Evolutionary conservation across 2,797 vertebrate genomes (phyloP), one percentile per base, ranked within the genome.

Genomic region (Delichon dasypus): DNA sequence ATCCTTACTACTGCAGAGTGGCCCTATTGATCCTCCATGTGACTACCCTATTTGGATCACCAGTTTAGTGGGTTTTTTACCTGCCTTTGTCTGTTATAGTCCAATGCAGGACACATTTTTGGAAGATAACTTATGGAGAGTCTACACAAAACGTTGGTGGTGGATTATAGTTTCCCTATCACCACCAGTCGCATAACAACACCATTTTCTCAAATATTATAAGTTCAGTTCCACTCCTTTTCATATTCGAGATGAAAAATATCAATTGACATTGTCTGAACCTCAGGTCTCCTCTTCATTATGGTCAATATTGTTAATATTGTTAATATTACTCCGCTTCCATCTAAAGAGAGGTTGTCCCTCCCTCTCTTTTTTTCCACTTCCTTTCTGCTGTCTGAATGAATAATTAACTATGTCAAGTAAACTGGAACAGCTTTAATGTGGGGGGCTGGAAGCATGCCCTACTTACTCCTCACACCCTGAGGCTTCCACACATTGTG

Each of bases 41-140:
- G 50, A 20, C 17, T 47, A 2, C 7, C 47, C 26, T 57, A 10
- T 58, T 70, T 26, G 10, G n/a, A 54, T 7, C n/a, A 62, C 18
- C 5, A 34, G 2, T 51, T 58, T n/a, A 58, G 19, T 0, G 0
- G 0, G 11, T 36, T 64, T 74, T 79, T 81, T 34, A 29, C 22
- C 16, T 51, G 11, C 14, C 6, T 80, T 68, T 80, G 6, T 19
- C 42, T 61, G 53, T 60, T 61, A 18, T 5, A 29, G 9, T 50
- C 23, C 13, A 18, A 40, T 13, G 17, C 23, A 80, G 45, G 36
- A 74, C 32, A 65, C 4, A 25, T 75, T 84, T 23, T 50, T 54
- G 64, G 55, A 57, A 74, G 32, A 25, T 11, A 3, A 2, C 10
- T 85, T 58, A 29, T 10, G 74, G 17, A 27, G 1, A 36, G 10